Evolutionary conservation across 2,888 invertebrate genomes (phyloP), one percentile per base, ranked within the genome.

Genomic region (Diaperis boleti): DNA sequence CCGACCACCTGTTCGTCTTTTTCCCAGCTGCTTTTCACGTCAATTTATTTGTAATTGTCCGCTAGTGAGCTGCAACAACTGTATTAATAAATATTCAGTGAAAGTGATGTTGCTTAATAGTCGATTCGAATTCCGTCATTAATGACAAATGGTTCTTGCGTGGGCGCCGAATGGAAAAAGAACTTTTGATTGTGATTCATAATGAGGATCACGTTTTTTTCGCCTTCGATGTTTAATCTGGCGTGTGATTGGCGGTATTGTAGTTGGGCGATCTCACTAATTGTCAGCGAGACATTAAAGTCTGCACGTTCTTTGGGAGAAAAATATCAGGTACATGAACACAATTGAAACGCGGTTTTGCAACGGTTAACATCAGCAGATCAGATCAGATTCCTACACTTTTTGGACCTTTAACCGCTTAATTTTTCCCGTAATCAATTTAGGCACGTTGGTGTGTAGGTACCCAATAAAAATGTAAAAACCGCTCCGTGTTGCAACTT

Each of bases 1-100:
- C 55, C 64, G 59, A 64, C 68, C 68, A 68, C 68, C 68, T 68
- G 68, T 68, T 68, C 63, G 41, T 63, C 64, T 64, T 63, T 62
- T 65, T 65, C 64, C 44, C 55, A 35, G 59, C 29, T 57, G 57
- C 31, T 62, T 62, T 62, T 39, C 7, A 35, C 37, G 20, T 37
- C 44, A 60, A 56, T 57, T 50, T 56, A 39, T 50, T 62, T 56
- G 56, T 56, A 60, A 60, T 60, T 60, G 60, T 45, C 22, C 31
- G 42, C 47, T 59, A 29, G 45, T 42, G 33, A 14, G 31, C 26
- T 26, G 26, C 44, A 44, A 45, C 26, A 52, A 52, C 20, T 11
- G 31, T 18, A 33, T 50, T 45, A n/a, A n/a, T n/a, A 39, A 52
- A 54, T 54, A 18, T 60, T 60, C 22, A 45, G 33, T 35, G 54